phyloP scores from a whole-genome alignment of 2,797 vertebrate species.

The Macropodus opercularis region DNA sequence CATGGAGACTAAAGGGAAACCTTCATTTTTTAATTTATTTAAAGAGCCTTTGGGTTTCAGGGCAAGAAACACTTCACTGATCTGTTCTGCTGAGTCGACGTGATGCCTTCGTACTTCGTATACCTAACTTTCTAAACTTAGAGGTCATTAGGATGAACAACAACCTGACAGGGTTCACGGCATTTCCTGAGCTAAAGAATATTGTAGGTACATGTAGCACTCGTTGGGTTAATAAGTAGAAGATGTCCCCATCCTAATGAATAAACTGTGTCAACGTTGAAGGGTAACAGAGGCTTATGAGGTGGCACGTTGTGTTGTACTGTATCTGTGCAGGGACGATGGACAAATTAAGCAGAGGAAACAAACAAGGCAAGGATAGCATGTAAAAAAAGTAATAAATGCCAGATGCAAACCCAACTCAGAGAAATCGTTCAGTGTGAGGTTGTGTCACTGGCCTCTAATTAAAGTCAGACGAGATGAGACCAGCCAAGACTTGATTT shows the following conservation, averaged over 20 bases:
- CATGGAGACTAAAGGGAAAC: no score
- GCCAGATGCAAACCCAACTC: no score
- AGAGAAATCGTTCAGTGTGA: no score
- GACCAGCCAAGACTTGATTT: no score
- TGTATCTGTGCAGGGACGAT: background rate
- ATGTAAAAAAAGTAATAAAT: no score
- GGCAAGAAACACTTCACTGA: background rate
- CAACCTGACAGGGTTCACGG: background rate
- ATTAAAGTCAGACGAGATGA: no score
- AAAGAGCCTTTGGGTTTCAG: no score
- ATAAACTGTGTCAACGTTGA: slow-evolving; percentile 6
- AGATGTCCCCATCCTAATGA: background rate
- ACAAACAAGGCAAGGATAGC: background rate
- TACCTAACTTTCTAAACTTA: background rate
- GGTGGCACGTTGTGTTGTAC: slow-evolving; percentile 1
- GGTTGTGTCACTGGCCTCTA: no score
- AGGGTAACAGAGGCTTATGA: slow-evolving; percentile 13
- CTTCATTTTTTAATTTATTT: no score
- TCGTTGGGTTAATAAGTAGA: slow-evolving; percentile 54
- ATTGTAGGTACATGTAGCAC: slow-evolving; percentile 42
- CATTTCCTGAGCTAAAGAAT: slow-evolving; percentile 9
- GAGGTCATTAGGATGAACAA: background rate
- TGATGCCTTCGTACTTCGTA: slow-evolving; percentile 3
- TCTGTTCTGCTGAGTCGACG: slow-evolving; percentile 11
- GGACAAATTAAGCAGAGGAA: background rate